These are phyloP conservation scores for Dicaeum eximium DNA, from an alignment of 2,113 vertebrate genomes.

Conservation along the genomic window DNA sequence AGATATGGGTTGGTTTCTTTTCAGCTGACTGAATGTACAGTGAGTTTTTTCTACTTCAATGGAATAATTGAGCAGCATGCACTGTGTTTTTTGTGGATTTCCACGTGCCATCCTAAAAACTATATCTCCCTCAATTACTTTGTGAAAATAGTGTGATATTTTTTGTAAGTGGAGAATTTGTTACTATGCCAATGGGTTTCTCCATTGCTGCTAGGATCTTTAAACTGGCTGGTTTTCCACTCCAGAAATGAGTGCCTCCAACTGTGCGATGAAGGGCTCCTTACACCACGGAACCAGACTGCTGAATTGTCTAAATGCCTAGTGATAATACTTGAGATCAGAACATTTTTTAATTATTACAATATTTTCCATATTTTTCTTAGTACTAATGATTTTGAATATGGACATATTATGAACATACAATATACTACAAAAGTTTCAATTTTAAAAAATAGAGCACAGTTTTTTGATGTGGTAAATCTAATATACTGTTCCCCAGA, in stretches of 20 bases:
- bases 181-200: neutral
- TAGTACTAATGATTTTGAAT: neutral
- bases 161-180: neutral
- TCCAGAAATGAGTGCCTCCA: neutral
- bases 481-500: neutral
- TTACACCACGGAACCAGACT: neutral
- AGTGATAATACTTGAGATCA: neutral
- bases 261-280: neutral
- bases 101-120: neutral
- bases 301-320: neutral
- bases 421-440: neutral
- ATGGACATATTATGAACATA: neutral
- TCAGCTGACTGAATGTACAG: neutral
- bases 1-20: neutral
- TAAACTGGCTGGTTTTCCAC: neutral
- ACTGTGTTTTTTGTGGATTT: neutral
- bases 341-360: neutral
- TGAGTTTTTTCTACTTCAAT: neutral
- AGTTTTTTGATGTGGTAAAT: neutral
- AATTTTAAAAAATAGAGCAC: neutral
- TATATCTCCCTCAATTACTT: neutral
- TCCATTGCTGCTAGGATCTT: neutral
- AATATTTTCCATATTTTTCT: neutral
- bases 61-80: neutral
- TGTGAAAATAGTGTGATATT: neutral